Conservation (phyloP, 2,113 vertebrate species). For the Rousettus leschenaultii region DNA sequence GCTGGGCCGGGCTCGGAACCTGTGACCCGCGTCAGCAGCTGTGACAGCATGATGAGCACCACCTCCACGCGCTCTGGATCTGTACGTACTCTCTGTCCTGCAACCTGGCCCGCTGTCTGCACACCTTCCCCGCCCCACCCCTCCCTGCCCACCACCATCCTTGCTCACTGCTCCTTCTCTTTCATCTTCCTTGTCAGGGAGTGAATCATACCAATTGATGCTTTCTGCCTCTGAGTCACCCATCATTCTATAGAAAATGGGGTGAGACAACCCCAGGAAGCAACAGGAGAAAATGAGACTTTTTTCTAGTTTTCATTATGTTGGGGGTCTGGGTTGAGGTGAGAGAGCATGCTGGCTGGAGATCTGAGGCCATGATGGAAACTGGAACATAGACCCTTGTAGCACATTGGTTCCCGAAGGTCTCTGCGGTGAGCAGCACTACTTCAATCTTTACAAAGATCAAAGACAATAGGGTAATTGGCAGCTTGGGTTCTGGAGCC, state of each 20-base stretch:
- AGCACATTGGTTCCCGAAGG: not conserved
- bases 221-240: conserved; percentile 51
- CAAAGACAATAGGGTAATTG: not conserved
- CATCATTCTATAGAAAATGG: not conserved
- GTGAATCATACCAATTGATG: not conserved
- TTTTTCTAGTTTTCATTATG: not conserved
- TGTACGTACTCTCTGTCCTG: conserved; percentile 81
- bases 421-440: not conserved
- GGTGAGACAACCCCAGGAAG: not conserved
- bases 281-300: not conserved
- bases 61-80: conserved; percentile 81
- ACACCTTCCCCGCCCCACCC: not conserved
- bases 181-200: not conserved
- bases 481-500: not conserved
- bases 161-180: not conserved
- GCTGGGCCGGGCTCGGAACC: conserved; percentile 82
- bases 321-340: not conserved
- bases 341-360: not conserved
- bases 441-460: not conserved
- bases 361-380: not conserved
- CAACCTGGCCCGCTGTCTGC: not conserved
- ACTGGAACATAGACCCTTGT: not conserved
- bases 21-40: conserved; percentile 82
- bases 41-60: conserved; percentile 87
- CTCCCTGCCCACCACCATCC: not conserved